A percentile compares a stretch with the other conserved stretches of the same genome.
Conservation (phyloP, 64 coral and sea anemone species). For the Stylophora pistillata region DNA sequence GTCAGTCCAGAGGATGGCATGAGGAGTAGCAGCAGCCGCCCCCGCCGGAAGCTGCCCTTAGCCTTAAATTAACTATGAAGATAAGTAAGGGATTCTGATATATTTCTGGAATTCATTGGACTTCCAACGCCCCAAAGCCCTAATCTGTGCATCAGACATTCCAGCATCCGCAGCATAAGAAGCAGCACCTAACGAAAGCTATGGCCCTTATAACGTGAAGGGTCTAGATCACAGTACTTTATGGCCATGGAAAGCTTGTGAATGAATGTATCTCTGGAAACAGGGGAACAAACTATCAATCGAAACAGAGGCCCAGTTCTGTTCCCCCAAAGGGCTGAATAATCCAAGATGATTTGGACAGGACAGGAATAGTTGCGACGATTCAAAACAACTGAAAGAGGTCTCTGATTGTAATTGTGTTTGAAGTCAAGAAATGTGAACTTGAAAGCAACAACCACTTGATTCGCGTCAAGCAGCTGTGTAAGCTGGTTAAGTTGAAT, state of each 20-base stretch:
- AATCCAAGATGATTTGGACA: constrained; percentile 15
- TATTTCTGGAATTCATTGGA: constrained; percentile 39
- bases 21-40: background rate
- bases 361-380: constrained; percentile 21
- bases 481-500: background rate
- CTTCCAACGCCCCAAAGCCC: constrained; percentile 41
- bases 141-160: constrained; percentile 35
- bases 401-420: background rate
- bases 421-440: background rate
- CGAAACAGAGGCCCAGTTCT: constrained; percentile 9
- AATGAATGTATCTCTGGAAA: constrained; percentile 16
- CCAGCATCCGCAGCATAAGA: constrained; percentile 33
- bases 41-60: constrained; percentile 3
- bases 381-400: constrained; percentile 20
- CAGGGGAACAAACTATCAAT: constrained; percentile 2
- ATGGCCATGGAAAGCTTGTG: constrained; percentile 17
- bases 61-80: background rate
- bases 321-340: background rate
- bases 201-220: constrained; percentile 38
- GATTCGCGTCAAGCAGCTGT: background rate
- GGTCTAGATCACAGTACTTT: too few relatives aligned
- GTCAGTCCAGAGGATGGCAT: background rate
- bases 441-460: background rate
- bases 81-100: constrained; percentile 1
- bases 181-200: constrained; percentile 36